These are phyloP conservation scores for Sebastiscus albofasciatus DNA, from an alignment of 2,797 vertebrate species.

Conservation along the genomic window DNA sequence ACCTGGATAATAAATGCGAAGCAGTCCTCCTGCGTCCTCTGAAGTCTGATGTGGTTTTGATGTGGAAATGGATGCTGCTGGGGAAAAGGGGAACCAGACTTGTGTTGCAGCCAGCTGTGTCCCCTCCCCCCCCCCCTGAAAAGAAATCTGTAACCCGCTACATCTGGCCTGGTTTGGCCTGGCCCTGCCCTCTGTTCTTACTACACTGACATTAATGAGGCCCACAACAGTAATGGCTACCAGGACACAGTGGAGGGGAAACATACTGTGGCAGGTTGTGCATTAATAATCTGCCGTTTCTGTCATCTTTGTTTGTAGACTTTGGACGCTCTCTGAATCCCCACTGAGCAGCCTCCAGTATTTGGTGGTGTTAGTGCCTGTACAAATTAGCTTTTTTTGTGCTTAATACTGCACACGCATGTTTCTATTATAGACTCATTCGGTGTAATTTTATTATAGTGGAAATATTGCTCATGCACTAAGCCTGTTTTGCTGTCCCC, in stretches of 20 bases:
- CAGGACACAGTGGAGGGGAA: slow-evolving; percentile 39
- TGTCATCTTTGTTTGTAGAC: slow-evolving; percentile 28
- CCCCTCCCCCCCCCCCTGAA: slow-evolving; percentile 2
- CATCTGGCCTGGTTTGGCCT: slow-evolving; percentile 71
- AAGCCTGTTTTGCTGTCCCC: slow-evolving; percentile 52
- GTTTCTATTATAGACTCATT: slow-evolving; percentile 20
- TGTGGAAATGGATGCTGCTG: slow-evolving; percentile 65
- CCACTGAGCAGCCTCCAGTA: background rate
- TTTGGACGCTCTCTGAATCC: slow-evolving; percentile 13
- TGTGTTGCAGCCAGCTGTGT: slow-evolving; percentile 61
- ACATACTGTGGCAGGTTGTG: slow-evolving; percentile 14
- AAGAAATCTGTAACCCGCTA: slow-evolving; percentile 59
- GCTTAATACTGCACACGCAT: background rate
- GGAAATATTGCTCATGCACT: slow-evolving; percentile 48
- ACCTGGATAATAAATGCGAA: slow-evolving; percentile 43
- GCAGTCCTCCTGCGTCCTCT: slow-evolving; percentile 34
- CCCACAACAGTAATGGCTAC: slow-evolving; percentile 66
- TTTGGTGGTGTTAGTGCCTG: background rate
- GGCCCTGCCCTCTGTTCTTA: slow-evolving; percentile 56
- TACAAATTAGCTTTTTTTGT: slow-evolving; percentile 3
- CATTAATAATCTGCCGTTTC: slow-evolving; percentile 39
- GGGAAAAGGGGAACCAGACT: slow-evolving; percentile 48
- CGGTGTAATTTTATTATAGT: slow-evolving; percentile 45
- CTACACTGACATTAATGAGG: slow-evolving; percentile 68
- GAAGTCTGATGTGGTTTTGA: slow-evolving; percentile 71